A percentile compares a stretch with the other conserved stretches of the same genome.
Evolutionary conservation across 1,140 invertebrate genomes (phyloP).

Genomic region (Saxidomus purpurata): DNA sequence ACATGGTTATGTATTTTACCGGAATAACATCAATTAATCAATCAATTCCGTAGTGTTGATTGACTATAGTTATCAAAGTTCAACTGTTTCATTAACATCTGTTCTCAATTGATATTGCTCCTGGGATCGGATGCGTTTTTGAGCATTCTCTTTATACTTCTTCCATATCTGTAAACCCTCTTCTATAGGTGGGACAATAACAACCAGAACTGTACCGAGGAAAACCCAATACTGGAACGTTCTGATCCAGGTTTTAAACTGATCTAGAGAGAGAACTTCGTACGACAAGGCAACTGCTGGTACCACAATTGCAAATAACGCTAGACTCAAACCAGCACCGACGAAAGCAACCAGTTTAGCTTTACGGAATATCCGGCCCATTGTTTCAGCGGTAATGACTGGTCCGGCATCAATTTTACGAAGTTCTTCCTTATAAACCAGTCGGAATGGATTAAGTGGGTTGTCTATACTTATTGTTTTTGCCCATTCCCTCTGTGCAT

Average conservation of each 20-base stretch:
- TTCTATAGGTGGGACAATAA: conserved; percentile 45
- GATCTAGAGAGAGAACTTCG: not conserved
- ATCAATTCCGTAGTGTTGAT: too few relatives aligned
- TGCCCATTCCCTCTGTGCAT: conserved; percentile 74
- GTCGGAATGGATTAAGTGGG: conserved; percentile 84
- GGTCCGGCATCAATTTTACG: conserved; percentile 61
- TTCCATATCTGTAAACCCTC: conserved; percentile 44
- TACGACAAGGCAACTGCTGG: conserved; percentile 58
- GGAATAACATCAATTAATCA: too few relatives aligned
- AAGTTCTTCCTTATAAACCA: conserved; percentile 81
- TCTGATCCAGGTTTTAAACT: conserved; percentile 42
- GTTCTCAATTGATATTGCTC: not conserved
- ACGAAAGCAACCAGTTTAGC: conserved; percentile 48
- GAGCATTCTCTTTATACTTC: conserved; percentile 26
- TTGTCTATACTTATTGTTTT: conserved; percentile 85
- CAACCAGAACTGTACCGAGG: conserved; percentile 23
- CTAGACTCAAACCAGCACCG: conserved; percentile 56
- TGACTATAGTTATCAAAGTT: too few relatives aligned
- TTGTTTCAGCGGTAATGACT: conserved; percentile 50
- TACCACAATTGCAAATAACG: conserved; percentile 62
- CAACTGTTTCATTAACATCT: not conserved
- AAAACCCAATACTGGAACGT: conserved; percentile 33
- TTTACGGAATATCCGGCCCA: conserved; percentile 64
- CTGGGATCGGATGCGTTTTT: not conserved
- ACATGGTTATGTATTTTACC: too few relatives aligned